Conservation (phyloP, 2,113 vertebrate species). For the Pseudorasbora parva region DNA sequence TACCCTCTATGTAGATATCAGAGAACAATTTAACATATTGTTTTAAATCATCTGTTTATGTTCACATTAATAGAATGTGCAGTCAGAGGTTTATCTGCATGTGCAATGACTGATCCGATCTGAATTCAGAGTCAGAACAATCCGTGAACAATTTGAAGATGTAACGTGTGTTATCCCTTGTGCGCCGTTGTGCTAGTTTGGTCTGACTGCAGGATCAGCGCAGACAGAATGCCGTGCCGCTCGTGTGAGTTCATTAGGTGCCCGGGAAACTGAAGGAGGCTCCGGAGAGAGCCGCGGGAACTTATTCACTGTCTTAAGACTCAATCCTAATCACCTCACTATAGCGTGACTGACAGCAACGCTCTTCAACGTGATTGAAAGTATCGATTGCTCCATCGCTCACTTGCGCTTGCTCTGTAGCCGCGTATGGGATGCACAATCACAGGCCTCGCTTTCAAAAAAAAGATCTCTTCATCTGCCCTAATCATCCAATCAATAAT, state of each 20-base stretch:
- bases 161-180: neutral
- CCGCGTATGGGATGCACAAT: conserved; percentile 87
- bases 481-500: conserved; percentile 98
- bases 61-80: neutral
- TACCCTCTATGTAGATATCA: too few relatives aligned
- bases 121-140: neutral
- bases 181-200: neutral
- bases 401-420: conserved; percentile 70
- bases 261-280: conserved; percentile 80
- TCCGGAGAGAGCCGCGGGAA: conserved; percentile 81
- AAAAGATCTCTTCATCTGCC: conserved; percentile 93
- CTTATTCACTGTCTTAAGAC: conserved; percentile 95
- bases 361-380: conserved; percentile 89
- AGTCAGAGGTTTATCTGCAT: neutral
- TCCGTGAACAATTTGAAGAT: neutral
- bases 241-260: conserved; percentile 86
- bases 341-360: conserved; percentile 90
- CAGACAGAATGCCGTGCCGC: conserved; percentile 10
- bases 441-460: conserved; percentile 88
- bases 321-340: conserved; percentile 96
- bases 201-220: neutral
- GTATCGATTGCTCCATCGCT: conserved; percentile 83
- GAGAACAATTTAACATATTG: too few relatives aligned
- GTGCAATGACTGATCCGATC: neutral
- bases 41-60: too few relatives aligned